Conservation (phyloP, 2,888 invertebrate species). For the Agriotes lineatus region DNA sequence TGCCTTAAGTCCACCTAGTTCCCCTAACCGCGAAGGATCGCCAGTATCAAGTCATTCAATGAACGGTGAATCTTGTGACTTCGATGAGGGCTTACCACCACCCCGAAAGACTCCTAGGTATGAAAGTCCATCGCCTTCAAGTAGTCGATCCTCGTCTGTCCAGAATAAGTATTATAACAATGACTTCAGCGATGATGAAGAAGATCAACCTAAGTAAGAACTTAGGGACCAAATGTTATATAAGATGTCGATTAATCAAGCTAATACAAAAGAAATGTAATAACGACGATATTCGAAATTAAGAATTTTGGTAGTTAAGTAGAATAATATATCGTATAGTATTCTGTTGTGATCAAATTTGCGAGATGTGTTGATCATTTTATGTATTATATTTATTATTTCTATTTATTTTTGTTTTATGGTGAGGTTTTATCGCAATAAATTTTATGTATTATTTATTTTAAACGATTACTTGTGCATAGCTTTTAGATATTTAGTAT, state of each 20-base stretch:
- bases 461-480: neutral
- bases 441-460: constrained; percentile 17
- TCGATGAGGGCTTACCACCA: constrained; percentile 60
- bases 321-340: constrained; percentile 21
- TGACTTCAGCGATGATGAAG: constrained; percentile 63
- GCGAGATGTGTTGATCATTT: constrained; percentile 23
- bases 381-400: constrained; percentile 37
- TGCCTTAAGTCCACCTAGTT: constrained; percentile 91
- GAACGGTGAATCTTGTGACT: constrained; percentile 58
- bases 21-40: constrained; percentile 68
- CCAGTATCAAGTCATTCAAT: constrained; percentile 59
- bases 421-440: constrained; percentile 21
- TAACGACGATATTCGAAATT: constrained; percentile 16
- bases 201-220: constrained; percentile 41
- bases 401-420: constrained; percentile 23
- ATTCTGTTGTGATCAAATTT: constrained; percentile 23
- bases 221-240: constrained; percentile 16
- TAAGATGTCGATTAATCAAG: constrained; percentile 18
- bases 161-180: constrained; percentile 50
- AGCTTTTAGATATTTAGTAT: neutral
- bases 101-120: constrained; percentile 63
- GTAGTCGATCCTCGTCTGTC: constrained; percentile 35
- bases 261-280: constrained; percentile 13
- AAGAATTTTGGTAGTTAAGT: neutral
- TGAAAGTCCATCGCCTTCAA: constrained; percentile 53